phyloP scores from a whole-genome alignment of 2,113 vertebrate species.

The Engraulis encrasicolus region DNA sequence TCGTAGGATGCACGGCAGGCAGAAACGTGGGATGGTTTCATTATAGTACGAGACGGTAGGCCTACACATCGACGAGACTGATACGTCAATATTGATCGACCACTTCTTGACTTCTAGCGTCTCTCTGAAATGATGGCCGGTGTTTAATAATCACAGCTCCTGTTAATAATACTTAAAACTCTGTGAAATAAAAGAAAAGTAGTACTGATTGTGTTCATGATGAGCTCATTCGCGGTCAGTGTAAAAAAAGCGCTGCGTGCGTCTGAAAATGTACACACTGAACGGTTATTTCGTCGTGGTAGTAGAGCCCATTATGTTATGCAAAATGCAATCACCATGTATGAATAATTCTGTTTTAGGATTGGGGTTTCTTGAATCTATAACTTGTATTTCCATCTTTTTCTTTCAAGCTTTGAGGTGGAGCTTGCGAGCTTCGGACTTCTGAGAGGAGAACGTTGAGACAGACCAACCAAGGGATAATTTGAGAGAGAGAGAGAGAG shows the following conservation, averaged over 20 bases:
- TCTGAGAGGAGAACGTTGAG: conserved; percentile 43
- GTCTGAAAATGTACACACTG: not conserved
- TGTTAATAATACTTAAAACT: no score
- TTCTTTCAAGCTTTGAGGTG: conserved; percentile 62
- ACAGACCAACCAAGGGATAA: conserved; percentile 39
- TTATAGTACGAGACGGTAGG: not conserved
- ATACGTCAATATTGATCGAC: conserved; percentile 16
- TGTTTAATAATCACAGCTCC: not conserved
- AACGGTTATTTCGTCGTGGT: not conserved
- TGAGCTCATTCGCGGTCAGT: not conserved
- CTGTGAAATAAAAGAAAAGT: not conserved
- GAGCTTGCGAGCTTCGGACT: conserved; percentile 65
- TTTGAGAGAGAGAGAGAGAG: conserved; percentile 34
- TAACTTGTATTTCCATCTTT: conserved; percentile 11
- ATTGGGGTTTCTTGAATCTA: not conserved
- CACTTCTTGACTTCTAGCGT: not conserved
- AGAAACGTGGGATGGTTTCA: conserved; percentile 19
- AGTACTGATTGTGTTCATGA: not conserved
- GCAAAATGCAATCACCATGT: not conserved
- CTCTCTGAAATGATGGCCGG: not conserved
- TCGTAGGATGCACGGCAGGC: conserved; percentile 17
- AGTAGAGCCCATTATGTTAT: not conserved
- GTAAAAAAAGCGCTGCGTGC: not conserved
- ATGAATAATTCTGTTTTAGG: not conserved
- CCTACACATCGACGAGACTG: conserved; percentile 19